These are phyloP conservation scores for Passer domesticus DNA, from an alignment of 2,113 vertebrate genomes.

Conservation along the genomic window DNA sequence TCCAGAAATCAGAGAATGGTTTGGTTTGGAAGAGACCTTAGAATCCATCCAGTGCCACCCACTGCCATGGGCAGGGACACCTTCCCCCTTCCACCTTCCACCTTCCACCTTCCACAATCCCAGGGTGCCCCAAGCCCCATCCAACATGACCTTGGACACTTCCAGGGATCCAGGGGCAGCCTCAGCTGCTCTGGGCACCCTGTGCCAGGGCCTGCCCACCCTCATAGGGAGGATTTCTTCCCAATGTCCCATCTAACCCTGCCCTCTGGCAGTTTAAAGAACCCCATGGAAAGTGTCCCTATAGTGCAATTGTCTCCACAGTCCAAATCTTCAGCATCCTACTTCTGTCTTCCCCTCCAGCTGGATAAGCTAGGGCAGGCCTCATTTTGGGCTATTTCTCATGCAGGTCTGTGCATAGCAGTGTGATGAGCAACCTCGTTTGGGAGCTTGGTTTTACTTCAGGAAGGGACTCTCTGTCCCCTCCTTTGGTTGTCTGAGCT, in stretches of 20 bases:
- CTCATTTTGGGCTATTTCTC: neutral
- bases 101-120: neutral
- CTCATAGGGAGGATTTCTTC: neutral
- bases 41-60: neutral
- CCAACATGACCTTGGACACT: neutral
- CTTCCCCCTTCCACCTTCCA: neutral
- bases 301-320: neutral
- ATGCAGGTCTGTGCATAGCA: neutral
- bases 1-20: neutral
- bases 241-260: neutral
- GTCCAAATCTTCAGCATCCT: neutral
- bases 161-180: neutral
- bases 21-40: neutral
- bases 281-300: neutral
- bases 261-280: neutral
- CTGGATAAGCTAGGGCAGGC: neutral
- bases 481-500: neutral
- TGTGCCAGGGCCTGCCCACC: neutral
- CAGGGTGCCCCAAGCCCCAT: fast-evolving
- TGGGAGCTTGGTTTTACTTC: neutral
- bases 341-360: neutral
- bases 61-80: neutral
- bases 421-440: neutral
- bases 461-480: neutral
- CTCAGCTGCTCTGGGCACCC: neutral